These are phyloP conservation scores for Poeciliopsis prolifica DNA, from an alignment of 2,113 vertebrate genomes.

Conservation along the genomic window DNA sequence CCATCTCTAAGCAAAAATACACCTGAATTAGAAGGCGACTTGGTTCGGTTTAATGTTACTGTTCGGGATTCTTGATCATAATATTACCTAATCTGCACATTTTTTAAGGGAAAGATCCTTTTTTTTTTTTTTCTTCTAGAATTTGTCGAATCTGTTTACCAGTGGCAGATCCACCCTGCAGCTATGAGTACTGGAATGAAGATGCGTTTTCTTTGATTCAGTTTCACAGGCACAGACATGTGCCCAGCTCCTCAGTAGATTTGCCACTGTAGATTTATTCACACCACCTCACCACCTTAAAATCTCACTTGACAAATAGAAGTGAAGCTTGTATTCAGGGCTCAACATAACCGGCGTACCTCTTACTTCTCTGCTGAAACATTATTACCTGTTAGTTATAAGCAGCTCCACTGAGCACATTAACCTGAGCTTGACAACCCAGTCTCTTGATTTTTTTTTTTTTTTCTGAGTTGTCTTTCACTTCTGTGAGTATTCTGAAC, in stretches of 20 bases:
- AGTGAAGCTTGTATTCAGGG: constrained; percentile 57
- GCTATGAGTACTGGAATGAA: constrained; percentile 20
- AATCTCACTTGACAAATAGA: constrained; percentile 32
- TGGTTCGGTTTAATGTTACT: not conserved
- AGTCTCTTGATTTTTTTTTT: not conserved
- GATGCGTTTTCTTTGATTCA: constrained; percentile 23
- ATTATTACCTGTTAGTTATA: constrained; percentile 37
- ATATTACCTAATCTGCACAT: not conserved
- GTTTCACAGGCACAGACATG: constrained; percentile 19
- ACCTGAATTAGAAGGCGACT: no score
- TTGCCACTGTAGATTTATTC: constrained; percentile 7
- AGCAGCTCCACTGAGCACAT: constrained; percentile 10
- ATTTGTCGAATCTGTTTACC: not conserved
- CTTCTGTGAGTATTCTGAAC: constrained; percentile 4
- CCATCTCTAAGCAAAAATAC: not conserved
- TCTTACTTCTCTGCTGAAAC: constrained; percentile 62
- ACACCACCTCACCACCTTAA: constrained; percentile 25
- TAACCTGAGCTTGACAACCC: constrained; percentile 8
- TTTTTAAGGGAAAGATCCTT: not conserved
- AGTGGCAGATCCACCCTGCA: constrained; percentile 13
- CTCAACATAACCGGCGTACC: constrained; percentile 68
- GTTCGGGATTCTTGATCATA: not conserved
- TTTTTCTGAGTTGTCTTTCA: constrained; percentile 10
- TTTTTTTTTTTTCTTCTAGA: not conserved
- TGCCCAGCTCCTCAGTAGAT: constrained; percentile 22